These are phyloP conservation scores for Tribolium castaneum DNA, from an alignment of 1,140 invertebrate species.

Conservation along the genomic window DNA sequence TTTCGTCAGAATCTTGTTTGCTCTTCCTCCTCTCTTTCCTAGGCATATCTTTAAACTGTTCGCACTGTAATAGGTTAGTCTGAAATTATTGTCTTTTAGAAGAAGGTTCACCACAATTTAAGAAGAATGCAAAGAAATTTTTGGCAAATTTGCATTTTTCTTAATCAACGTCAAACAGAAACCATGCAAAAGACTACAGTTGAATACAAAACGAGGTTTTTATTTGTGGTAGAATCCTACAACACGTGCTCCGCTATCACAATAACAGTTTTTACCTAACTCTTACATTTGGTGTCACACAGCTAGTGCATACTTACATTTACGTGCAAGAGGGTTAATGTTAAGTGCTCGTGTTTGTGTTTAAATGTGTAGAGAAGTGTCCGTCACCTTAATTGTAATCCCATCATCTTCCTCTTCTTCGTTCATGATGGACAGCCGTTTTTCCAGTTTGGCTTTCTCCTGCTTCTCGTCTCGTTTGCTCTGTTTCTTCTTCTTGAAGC, in stretches of 20 bases:
- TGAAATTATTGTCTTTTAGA: slow-evolving; percentile 26
- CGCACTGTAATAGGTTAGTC: slow-evolving; percentile 40
- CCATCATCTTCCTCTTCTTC: slow-evolving; percentile 71
- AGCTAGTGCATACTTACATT: slow-evolving; percentile 42
- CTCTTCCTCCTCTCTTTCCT: slow-evolving; percentile 42
- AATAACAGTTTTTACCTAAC: not conserved
- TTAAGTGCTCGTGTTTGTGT: slow-evolving; percentile 32
- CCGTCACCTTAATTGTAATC: slow-evolving; percentile 69
- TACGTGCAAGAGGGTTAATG: slow-evolving; percentile 31
- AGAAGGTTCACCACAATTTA: not conserved
- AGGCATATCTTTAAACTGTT: slow-evolving; percentile 37
- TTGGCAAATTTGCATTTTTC: not conserved
- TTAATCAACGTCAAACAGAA: slow-evolving; percentile 13
- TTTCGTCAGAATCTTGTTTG: slow-evolving; percentile 39
- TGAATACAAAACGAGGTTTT: not conserved
- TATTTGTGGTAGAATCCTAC: not conserved
- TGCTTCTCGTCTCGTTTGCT: slow-evolving; percentile 70
- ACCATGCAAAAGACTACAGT: slow-evolving; percentile 1
- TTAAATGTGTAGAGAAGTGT: slow-evolving; percentile 57
- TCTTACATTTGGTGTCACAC: not conserved
- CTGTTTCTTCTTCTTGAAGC: slow-evolving; percentile 65
- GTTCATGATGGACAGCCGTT: slow-evolving; percentile 70
- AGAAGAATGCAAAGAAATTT: not conserved
- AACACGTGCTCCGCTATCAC: not conserved
- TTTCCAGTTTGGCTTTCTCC: slow-evolving; percentile 66